Percentiles rank a stretch among this genome's conserved stretches.
These are phyloP conservation scores for Chloromyia formosa DNA, from an alignment of 2,888 invertebrate genomes.

Conservation along the genomic window DNA sequence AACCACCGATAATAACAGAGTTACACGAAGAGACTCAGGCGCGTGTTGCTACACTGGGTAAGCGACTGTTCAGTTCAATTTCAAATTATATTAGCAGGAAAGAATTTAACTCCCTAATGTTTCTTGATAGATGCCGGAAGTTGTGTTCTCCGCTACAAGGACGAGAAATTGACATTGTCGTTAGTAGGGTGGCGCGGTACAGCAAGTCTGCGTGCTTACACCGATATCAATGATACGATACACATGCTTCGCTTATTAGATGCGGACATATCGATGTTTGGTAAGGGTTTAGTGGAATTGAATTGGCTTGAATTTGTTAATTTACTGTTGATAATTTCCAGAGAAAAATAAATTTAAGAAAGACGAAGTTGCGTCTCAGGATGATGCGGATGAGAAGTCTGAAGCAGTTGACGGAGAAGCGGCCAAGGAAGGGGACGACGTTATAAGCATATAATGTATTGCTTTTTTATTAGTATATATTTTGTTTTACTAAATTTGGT, in stretches of 20 bases:
- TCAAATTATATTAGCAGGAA: not conserved
- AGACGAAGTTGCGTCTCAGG: conserved; percentile 61
- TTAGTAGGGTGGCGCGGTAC: conserved; percentile 94
- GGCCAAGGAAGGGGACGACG: not conserved
- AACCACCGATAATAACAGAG: conserved; percentile 78
- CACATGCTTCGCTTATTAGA: conserved; percentile 88
- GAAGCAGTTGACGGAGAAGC: conserved; percentile 48
- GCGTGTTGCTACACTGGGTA: conserved; percentile 76
- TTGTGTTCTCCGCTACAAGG: conserved; percentile 76
- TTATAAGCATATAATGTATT: not conserved
- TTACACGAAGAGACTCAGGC: conserved; percentile 74
- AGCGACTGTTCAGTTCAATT: conserved; percentile 55
- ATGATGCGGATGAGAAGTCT: conserved; percentile 54
- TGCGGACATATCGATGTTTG: conserved; percentile 85
- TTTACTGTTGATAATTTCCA: conserved; percentile 41
- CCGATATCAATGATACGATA: conserved; percentile 82
- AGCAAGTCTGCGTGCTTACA: conserved; percentile 86
- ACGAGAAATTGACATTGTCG: conserved; percentile 68
- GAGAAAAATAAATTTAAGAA: conserved; percentile 72
- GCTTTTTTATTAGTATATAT: too few relatives aligned
- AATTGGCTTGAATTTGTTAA: not conserved
- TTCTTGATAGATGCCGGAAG: conserved; percentile 70
- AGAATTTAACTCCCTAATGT: not conserved
- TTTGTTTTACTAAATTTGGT: too few relatives aligned
- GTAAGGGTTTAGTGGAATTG: conserved; percentile 64